These are phyloP conservation scores for Hucho hucho DNA, from an alignment of 2,113 vertebrate species.

Conservation along the genomic window DNA sequence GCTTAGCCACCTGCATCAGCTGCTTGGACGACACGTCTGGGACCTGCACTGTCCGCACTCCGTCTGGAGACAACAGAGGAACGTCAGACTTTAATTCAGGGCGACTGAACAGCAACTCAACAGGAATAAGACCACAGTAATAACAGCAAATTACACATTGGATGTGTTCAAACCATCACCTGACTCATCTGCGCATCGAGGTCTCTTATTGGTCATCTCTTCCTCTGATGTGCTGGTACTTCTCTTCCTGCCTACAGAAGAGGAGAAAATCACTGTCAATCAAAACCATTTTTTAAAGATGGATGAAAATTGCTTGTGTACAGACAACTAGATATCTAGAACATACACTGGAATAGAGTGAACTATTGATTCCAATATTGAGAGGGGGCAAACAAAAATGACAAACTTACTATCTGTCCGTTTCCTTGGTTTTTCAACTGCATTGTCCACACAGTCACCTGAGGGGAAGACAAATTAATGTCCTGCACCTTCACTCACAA, in stretches of 20 bases:
- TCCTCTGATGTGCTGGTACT: slow-evolving; percentile 64
- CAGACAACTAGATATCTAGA: not conserved
- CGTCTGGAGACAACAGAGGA: slow-evolving; percentile 55
- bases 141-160: too few relatives aligned
- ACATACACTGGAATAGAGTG: not conserved
- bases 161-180: slow-evolving; percentile 57
- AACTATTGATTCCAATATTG: not conserved
- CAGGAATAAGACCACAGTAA: too few relatives aligned
- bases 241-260: slow-evolving; percentile 53
- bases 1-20: slow-evolving; percentile 73
- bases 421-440: slow-evolving; percentile 51
- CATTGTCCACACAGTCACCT: slow-evolving; percentile 69
- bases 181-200: slow-evolving; percentile 49
- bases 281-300: not conserved
- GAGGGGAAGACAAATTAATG: not conserved
- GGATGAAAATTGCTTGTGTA: too few relatives aligned
- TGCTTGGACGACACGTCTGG: slow-evolving; percentile 69
- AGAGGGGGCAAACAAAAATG: not conserved
- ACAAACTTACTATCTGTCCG: slow-evolving; percentile 53
- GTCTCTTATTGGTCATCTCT: slow-evolving; percentile 64
- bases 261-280: not conserved
- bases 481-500: not conserved
- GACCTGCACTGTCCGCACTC: slow-evolving; percentile 14
- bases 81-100: not conserved
- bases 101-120: too few relatives aligned